Base-by-base conservation (phyloP, 2,113 vertebrate species). In the Charadrius vociferus region DNA sequence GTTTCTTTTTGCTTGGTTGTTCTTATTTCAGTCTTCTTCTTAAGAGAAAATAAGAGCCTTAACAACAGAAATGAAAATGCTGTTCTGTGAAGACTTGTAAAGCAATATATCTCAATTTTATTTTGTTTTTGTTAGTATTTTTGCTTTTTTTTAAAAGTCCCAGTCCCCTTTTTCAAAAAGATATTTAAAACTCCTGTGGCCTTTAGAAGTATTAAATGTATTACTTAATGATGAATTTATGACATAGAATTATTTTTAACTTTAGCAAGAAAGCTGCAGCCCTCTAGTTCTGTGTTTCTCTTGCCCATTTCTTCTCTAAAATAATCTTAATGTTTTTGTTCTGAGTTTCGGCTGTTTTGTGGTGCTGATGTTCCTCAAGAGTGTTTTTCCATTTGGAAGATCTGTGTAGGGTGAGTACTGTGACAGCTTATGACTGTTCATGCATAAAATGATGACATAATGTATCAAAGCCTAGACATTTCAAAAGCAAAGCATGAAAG, bases 381-480 rank as follows among this genome's bases (percentile, higher is more conserved):
- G 10, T 61, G 39, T 90, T 90, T 91, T 96, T 86, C 37, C 27
- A 37, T 77, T 84, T 74, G 30, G 63, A 73, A 89, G 81, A 81
- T 84, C 68, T 92, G 37, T 79, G 61, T 91, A 86, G 61, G 23
- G 77, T 81, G 83, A 84, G 84, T 78, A 72, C 65, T 56, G 45
- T 88, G 80, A 59, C 92, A 88, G 68, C 9, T 92, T 88, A 83
- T 93, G 83, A 86, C 68, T 91, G 55, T 63, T 96, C 61, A 52
- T 96, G 70, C 56, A 89, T 95, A 56, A 81, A 92, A 91, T 72
- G 49, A 59, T 96, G 83, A 95, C 73, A 79, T 92, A 94, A 90
- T 67, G 6, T 86, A 81, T 78, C 50, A 89, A 89, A 89, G 23
- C 52, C 43, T n/a, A 95, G 83, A 45, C 17, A 81, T 81, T 95